Conservation (phyloP, 2,797 vertebrate genomes). For the Sebastes hubbsi region DNA sequence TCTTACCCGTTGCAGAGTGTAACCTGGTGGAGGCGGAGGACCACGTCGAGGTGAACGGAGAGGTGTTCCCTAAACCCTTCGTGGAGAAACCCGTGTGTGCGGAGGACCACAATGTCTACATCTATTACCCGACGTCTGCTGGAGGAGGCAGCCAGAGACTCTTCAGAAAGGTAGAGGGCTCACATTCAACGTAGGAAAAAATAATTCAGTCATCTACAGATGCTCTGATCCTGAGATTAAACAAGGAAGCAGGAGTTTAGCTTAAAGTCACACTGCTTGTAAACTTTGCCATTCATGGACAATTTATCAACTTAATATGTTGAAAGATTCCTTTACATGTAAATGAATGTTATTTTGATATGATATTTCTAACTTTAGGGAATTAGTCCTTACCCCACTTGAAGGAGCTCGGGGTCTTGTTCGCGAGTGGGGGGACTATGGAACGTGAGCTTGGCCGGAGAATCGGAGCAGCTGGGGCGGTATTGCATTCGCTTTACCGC, state of each 20-base stretch:
- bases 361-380: too few relatives aligned
- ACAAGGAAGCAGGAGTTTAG: neutral
- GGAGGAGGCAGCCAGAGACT: constrained; percentile 98
- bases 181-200: too few relatives aligned
- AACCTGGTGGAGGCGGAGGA: constrained; percentile 91
- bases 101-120: constrained; percentile 98
- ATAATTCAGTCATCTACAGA: neutral
- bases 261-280: neutral
- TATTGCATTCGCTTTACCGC: too few relatives aligned
- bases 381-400: too few relatives aligned
- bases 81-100: constrained; percentile 98
- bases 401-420: too few relatives aligned
- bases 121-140: constrained; percentile 97
- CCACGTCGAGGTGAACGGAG: constrained; percentile 96
- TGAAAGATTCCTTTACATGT: neutral
- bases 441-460: too few relatives aligned
- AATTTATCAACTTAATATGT: neutral
- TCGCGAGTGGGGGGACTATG: too few relatives aligned
- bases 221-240: neutral
- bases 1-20: constrained; percentile 65
- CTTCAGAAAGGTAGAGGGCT: constrained; percentile 90
- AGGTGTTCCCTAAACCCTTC: constrained; percentile 96
- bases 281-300: neutral
- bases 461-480: too few relatives aligned
- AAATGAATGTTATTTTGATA: neutral